Evolutionary conservation across 2,888 invertebrate genomes (phyloP).

Genomic region (Yponomeuta malinellus): DNA sequence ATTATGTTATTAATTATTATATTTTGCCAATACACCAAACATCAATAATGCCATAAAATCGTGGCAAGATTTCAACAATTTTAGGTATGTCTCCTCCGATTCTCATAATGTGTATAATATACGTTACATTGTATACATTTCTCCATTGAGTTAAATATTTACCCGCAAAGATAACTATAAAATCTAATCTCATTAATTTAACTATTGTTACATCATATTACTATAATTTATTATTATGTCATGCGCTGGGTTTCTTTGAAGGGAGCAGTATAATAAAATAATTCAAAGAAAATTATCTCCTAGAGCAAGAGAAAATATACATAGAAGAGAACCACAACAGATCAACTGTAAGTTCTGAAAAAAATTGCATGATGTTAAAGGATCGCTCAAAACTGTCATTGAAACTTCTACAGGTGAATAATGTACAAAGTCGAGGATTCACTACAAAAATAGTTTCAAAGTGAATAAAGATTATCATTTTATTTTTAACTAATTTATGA

Average conservation of each 20-base stretch:
- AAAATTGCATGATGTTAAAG: neutral
- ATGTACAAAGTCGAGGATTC: conserved; percentile 34
- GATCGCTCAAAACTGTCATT: too few relatives aligned
- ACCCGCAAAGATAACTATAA: conserved; percentile 62
- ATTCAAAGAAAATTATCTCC: conserved; percentile 20
- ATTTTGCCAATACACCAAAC: conserved; percentile 57
- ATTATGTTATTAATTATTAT: conserved; percentile 41
- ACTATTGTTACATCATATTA: conserved; percentile 43
- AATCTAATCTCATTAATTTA: conserved; percentile 59
- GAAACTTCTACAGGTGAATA: conserved; percentile 18
- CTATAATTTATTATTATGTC: conserved; percentile 36
- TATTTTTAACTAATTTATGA: conserved; percentile 30
- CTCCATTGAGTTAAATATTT: conserved; percentile 55
- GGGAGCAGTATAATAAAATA: conserved; percentile 30
- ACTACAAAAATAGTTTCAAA: conserved; percentile 40
- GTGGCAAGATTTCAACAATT: conserved; percentile 67
- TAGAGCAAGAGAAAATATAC: neutral
- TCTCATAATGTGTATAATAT: conserved; percentile 42
- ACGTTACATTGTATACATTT: conserved; percentile 60
- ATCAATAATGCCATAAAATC: conserved; percentile 54
- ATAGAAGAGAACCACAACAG: neutral
- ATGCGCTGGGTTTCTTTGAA: conserved; percentile 36
- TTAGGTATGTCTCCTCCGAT: conserved; percentile 34
- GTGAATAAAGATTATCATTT: conserved; percentile 26
- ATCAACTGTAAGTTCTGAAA: neutral